Evolutionary conservation across 37 sponge, comb jelly and placozoan species (phyloP).

Genomic region (Lycopodina hypogea): DNA sequence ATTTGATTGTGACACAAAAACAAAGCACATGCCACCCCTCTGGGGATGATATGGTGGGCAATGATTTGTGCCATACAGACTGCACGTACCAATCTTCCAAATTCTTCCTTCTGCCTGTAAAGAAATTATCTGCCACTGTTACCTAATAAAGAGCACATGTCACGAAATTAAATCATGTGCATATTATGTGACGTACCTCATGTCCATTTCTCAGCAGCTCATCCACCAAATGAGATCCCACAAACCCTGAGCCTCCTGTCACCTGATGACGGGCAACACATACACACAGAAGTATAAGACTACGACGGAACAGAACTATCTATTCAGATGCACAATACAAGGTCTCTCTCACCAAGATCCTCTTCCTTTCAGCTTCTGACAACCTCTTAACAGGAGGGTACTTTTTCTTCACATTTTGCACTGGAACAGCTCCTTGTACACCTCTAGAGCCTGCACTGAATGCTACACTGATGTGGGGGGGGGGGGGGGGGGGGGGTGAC

Average conservation of each 20-base stretch:
- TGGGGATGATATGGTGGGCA: neutral
- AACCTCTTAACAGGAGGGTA: conserved; percentile 62
- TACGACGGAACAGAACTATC: neutral
- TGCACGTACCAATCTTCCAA: conserved; percentile 78
- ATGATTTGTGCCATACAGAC: too few species aligned
- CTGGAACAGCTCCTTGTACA: neutral
- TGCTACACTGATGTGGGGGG: neutral
- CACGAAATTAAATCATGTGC: neutral
- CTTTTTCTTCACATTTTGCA: conserved; percentile 1
- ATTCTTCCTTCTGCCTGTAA: conserved; percentile 87
- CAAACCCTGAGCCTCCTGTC: conserved; percentile 94
- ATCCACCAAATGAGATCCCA: conserved; percentile 93
- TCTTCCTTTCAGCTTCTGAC: conserved; percentile 58
- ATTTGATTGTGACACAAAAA: too few species aligned
- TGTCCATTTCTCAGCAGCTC: conserved; percentile 76
- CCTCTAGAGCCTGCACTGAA: neutral
- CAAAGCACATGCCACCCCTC: too few species aligned
- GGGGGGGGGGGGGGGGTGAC: neutral
- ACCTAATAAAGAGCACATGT: conserved; percentile 35
- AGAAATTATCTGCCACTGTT: conserved; percentile 87
- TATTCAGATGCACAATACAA: neutral
- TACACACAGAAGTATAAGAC: neutral
- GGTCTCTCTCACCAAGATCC: conserved; percentile 61
- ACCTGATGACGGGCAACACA: conserved; percentile 42
- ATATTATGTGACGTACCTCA: conserved; percentile 43